Base-by-base conservation (phyloP, 2,113 vertebrate species). In the Chaetorhynchus papuensis region DNA sequence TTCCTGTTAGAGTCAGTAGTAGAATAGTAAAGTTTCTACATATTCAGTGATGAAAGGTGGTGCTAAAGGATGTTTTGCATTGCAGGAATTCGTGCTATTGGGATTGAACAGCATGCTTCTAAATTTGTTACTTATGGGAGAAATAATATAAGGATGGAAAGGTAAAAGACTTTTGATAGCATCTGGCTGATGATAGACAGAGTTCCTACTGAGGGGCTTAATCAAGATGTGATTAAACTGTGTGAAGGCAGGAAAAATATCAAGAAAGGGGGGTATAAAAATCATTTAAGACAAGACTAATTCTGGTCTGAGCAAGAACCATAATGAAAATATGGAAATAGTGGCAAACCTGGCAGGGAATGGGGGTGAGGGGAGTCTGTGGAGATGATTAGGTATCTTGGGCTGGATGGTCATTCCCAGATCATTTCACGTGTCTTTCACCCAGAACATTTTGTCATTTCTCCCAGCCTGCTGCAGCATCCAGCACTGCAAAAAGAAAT, bases 321-420 rank as follows among this genome's bases (percentile, higher is more conserved):
- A 45, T 26, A 65, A 53, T 27, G 56, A 45, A 6, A 39, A 14
- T 45, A 72, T 23, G 27, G n/a, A 83, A 83, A 74, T 9, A 56
- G 37, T 31, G 9, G 15, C 56, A 76, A 93, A 37, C 8, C 4
- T 65, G 33, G 6, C 31, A 56, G 27, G 47, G 23, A 45, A 18
- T 3, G 2, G 3, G 3, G 1, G 2, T 6, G 7, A 12, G 22
- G 6, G 16, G 13, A 65, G 7, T 45, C 15, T 72, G n/a, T 23
- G 49, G 21, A 49, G 37, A 57, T 57, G 37, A 41, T 17, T 10
- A 5, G 13, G 2, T 82, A 0, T 42, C 52, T 54, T 79, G 56
- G 15, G 3, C 42, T 47, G 27, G 2, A 9, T 53, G 45, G 27
- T 52, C 44, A 41, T 50, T 60, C 24, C 28, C 31, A n/a, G 57